Percentiles rank a stretch among this genome's conserved stretches.
Evolutionary conservation across 2,888 invertebrate species (phyloP).

Genomic region (Amphiduros pacificus): DNA sequence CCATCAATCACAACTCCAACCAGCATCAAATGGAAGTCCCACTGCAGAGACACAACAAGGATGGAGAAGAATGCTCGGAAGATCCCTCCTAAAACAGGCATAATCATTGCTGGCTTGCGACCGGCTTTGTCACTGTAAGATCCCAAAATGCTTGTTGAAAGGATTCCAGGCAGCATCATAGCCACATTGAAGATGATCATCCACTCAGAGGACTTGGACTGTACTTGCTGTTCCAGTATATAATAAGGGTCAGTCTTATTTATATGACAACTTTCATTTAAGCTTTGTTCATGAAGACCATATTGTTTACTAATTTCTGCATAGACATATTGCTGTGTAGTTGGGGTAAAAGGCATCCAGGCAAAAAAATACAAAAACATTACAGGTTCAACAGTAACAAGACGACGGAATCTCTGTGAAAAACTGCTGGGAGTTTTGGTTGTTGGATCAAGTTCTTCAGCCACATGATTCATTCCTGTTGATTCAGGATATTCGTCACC

Average conservation of each 20-base stretch:
- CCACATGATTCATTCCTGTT: no score
- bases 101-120: not conserved
- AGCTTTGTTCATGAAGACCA: constrained; percentile 1
- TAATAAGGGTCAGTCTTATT: not conserved
- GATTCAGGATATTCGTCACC: no score
- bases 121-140: constrained; percentile 9
- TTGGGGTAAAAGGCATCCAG: not conserved
- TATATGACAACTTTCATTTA: no score
- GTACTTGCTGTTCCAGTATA: not conserved
- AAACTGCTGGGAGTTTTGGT: no score
- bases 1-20: constrained; percentile 1
- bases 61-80: not conserved
- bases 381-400: constrained; percentile 10
- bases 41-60: not conserved
- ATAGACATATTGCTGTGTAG: constrained; percentile 7
- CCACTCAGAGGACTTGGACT: not conserved
- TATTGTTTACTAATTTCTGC: not conserved
- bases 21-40: not conserved
- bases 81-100: not conserved
- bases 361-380: constrained; percentile 5
- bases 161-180: not conserved
- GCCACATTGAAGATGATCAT: not conserved
- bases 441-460: no score
- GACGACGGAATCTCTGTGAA: not conserved
- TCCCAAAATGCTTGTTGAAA: not conserved